phyloP scores from a whole-genome alignment of 2,888 invertebrate species.

The Euproctis similis region DNA sequence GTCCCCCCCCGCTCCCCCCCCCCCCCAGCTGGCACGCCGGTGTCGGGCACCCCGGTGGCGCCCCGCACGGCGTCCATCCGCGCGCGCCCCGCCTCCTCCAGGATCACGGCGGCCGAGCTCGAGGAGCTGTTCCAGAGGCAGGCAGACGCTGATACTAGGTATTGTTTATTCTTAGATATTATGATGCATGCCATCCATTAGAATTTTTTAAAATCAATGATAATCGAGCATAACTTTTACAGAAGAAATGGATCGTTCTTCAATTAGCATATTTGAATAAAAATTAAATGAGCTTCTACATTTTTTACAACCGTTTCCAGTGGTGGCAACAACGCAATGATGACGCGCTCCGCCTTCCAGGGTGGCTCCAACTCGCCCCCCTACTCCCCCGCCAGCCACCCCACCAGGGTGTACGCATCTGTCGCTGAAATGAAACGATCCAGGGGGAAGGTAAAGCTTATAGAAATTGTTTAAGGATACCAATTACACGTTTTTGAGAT shows the following conservation, averaged over 20 bases:
- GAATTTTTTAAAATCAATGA: too few relatives aligned
- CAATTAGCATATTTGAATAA: background rate
- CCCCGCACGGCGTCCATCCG: slow-evolving; percentile 94
- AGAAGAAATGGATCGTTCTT: too few relatives aligned
- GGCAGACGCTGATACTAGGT: slow-evolving; percentile 75
- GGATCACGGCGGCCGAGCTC: slow-evolving; percentile 93
- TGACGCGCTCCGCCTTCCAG: slow-evolving; percentile 84
- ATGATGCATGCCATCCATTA: too few relatives aligned
- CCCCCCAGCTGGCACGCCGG: slow-evolving; percentile 54
- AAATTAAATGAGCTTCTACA: background rate
- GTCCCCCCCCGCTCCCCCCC: too few relatives aligned
- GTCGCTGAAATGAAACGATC: slow-evolving; percentile 96
- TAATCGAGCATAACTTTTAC: too few relatives aligned
- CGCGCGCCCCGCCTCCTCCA: slow-evolving; percentile 88
- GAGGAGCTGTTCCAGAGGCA: slow-evolving; percentile 95
- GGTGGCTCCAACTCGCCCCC: slow-evolving; percentile 78
- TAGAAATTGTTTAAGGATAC: too few relatives aligned
- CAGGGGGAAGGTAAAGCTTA: slow-evolving; percentile 79
- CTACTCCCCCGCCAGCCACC: slow-evolving; percentile 79
- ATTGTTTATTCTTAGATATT: too few relatives aligned
- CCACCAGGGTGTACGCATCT: slow-evolving; percentile 88
- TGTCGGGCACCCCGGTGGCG: slow-evolving; percentile 79
- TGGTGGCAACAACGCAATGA: slow-evolving; percentile 78
- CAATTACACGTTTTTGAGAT: too few relatives aligned
- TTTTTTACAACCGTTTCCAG: slow-evolving; percentile 27